Evolutionary conservation across 2,797 vertebrate genomes (phyloP).

Genomic region (Pseudopleuronectes americanus): DNA sequence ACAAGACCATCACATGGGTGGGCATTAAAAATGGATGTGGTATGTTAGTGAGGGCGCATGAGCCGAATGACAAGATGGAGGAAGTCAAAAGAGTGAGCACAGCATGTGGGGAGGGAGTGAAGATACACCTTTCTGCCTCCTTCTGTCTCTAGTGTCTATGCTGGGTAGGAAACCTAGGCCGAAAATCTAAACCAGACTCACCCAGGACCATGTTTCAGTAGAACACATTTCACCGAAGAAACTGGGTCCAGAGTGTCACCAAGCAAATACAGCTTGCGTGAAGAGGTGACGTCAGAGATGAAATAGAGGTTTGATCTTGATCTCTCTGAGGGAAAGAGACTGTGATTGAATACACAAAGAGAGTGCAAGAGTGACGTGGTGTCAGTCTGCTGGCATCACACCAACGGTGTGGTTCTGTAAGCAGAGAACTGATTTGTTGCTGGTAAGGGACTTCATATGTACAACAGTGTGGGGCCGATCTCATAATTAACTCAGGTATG

Average conservation of each 20-base stretch:
- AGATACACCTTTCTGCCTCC: constrained; percentile 21
- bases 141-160: constrained; percentile 37
- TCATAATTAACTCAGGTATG: constrained; percentile 73
- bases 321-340: constrained; percentile 31
- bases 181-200: constrained; percentile 39
- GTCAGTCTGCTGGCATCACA: constrained; percentile 36
- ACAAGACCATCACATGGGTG: constrained; percentile 73
- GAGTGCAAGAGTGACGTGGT: constrained; percentile 29
- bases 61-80: constrained; percentile 66
- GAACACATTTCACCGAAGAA: constrained; percentile 29
- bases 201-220: constrained; percentile 23
- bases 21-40: constrained; percentile 78
- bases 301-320: constrained; percentile 32
- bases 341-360: constrained; percentile 19
- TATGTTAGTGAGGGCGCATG: constrained; percentile 61
- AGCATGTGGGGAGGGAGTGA: constrained; percentile 26
- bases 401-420: constrained; percentile 29
- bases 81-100: constrained; percentile 46
- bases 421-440: constrained; percentile 49
- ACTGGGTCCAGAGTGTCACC: constrained; percentile 42
- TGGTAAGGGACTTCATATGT: constrained; percentile 48
- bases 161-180: constrained; percentile 33
- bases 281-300: constrained; percentile 30
- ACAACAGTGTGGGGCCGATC: constrained; percentile 46
- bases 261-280: constrained; percentile 43